Evolutionary conservation across 2,113 vertebrate species (phyloP).

Genomic region (Aspiorhynchus laticeps): DNA sequence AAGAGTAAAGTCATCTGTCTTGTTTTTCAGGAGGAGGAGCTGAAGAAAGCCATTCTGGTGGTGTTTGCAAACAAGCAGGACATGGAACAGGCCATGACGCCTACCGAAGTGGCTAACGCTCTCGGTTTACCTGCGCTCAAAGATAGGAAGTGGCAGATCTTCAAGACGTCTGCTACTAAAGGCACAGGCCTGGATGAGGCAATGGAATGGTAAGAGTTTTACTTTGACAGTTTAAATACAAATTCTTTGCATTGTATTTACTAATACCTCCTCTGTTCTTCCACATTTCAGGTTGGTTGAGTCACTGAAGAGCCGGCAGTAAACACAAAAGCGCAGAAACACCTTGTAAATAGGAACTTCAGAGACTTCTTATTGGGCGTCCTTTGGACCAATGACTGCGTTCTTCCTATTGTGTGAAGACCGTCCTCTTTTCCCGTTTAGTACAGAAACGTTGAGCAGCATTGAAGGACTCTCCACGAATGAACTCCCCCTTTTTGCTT

Average conservation of each 20-base stretch:
- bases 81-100: slow-evolving; percentile 98
- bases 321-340: slow-evolving; percentile 58
- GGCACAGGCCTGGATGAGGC: slow-evolving; percentile 94
- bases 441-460: neutral
- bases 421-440: neutral
- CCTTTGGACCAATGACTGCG: slow-evolving; percentile 67
- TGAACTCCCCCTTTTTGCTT: slow-evolving; percentile 7
- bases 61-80: slow-evolving; percentile 99
- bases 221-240: neutral
- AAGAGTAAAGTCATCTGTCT: neutral
- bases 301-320: slow-evolving; percentile 94
- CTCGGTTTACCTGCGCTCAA: slow-evolving; percentile 93
- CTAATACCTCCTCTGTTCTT: neutral
- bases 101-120: slow-evolving; percentile 92
- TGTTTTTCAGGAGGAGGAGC: slow-evolving; percentile 87
- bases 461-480: neutral
- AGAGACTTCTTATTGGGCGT: slow-evolving; percentile 65
- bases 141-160: slow-evolving; percentile 98
- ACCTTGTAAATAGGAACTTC: slow-evolving; percentile 70
- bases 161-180: slow-evolving; percentile 97
- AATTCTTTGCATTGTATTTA: neutral
- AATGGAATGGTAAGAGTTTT: slow-evolving; percentile 89
- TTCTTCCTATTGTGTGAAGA: slow-evolving; percentile 59
- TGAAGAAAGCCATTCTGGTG: slow-evolving; percentile 97
- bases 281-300: slow-evolving; percentile 88